Percentiles rank a stretch among this genome's conserved stretches.
Conservation (phyloP, 64 coral and sea anemone species). For the Montipora efflorescens region DNA sequence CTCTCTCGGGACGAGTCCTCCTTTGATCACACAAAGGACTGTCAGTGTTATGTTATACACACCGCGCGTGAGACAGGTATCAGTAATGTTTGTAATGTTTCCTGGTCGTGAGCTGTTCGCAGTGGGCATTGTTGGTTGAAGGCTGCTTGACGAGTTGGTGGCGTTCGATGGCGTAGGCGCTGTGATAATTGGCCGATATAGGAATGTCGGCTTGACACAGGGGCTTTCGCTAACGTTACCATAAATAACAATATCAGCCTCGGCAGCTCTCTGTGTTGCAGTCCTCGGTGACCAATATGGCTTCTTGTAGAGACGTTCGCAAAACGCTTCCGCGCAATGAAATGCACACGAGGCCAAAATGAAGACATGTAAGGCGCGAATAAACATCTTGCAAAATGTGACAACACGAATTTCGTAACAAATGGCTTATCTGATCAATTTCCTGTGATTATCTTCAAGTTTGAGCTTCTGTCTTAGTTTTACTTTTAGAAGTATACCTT, state of each 20-base stretch:
- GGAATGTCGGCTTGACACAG: constrained; percentile 12
- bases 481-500: background rate
- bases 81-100: constrained; percentile 4
- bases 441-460: background rate
- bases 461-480: background rate
- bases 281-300: constrained; percentile 14
- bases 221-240: constrained; percentile 34
- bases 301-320: constrained; percentile 23
- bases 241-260: constrained; percentile 36
- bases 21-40: constrained; percentile 29
- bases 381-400: background rate
- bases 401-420: background rate
- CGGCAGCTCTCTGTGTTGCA: constrained; percentile 12
- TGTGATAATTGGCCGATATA: background rate
- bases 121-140: background rate
- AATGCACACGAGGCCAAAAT: background rate
- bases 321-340: constrained; percentile 12
- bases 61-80: background rate
- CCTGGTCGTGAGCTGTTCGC: background rate
- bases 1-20: background rate
- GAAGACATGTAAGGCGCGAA: background rate
- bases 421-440: background rate
- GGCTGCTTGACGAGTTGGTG: constrained; percentile 12
- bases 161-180: background rate
- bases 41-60: constrained; percentile 12